Percentiles rank a stretch among this genome's conserved stretches.
These are phyloP conservation scores for Athene noctua DNA, from an alignment of 2,113 vertebrate genomes.

Conservation along the genomic window DNA sequence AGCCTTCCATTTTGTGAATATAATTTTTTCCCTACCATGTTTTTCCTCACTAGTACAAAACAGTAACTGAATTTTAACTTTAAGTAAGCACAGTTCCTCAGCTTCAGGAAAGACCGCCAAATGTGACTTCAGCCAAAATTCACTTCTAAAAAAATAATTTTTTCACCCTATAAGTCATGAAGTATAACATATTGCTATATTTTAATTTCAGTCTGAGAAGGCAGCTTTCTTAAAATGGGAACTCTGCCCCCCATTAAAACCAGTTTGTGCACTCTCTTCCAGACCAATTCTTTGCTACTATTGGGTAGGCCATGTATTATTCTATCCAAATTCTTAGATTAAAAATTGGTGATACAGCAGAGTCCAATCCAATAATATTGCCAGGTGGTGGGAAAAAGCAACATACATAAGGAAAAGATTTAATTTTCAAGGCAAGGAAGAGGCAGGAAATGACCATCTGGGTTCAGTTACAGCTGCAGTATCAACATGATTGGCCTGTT, in stretches of 20 bases:
- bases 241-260: neutral
- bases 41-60: neutral
- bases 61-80: neutral
- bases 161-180: neutral
- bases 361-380: neutral
- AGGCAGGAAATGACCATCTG: slow-evolving; percentile 50
- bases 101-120: neutral
- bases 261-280: neutral
- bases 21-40: neutral
- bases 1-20: neutral
- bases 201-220: neutral
- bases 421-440: slow-evolving; percentile 29
- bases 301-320: neutral
- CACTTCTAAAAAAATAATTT: neutral
- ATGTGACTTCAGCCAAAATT: neutral
- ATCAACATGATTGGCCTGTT: neutral
- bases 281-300: neutral
- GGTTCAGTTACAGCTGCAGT: slow-evolving; percentile 32
- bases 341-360: neutral
- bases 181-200: neutral
- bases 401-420: slow-evolving; percentile 15
- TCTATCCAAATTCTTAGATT: neutral
- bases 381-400: slow-evolving; percentile 7
- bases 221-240: neutral
- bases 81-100: neutral